Conservation (phyloP, 2,888 invertebrate species). For the Augiades crinisus region DNA sequence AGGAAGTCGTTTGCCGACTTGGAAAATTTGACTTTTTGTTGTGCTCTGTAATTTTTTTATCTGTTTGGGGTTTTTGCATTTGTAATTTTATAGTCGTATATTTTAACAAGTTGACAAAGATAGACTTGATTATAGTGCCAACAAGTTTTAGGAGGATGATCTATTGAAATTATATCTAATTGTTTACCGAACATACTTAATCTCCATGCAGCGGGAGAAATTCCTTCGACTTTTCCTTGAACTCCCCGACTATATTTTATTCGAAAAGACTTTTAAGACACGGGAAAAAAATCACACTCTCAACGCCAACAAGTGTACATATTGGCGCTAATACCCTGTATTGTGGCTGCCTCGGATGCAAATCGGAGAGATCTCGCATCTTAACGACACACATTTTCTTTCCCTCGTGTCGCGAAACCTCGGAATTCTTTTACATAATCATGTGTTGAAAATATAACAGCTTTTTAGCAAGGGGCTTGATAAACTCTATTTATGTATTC, state of each 20-base stretch:
- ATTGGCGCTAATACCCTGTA: slow-evolving; percentile 30
- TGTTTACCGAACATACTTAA: too few species aligned
- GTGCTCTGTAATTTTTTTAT: slow-evolving; percentile 11
- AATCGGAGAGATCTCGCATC: slow-evolving; percentile 60
- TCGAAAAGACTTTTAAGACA: slow-evolving; percentile 11
- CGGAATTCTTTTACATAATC: slow-evolving; percentile 79
- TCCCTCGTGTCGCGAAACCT: slow-evolving; percentile 61
- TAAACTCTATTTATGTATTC: slow-evolving; percentile 64
- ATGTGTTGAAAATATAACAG: slow-evolving; percentile 79
- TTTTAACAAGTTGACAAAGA: neutral
- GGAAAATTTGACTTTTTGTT: slow-evolving; percentile 49
- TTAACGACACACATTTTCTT: slow-evolving; percentile 72
- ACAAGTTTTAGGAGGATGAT: too few species aligned
- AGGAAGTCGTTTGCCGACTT: slow-evolving; percentile 66
- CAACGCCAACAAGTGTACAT: slow-evolving; percentile 15
- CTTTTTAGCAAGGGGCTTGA: slow-evolving; percentile 66
- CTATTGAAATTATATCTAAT: too few species aligned
- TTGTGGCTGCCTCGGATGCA: slow-evolving; percentile 51
- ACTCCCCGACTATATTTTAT: slow-evolving; percentile 3
- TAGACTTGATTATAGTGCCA: too few species aligned
- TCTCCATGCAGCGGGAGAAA: too few species aligned
- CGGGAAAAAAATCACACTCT: slow-evolving; percentile 18
- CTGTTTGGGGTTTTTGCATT: neutral
- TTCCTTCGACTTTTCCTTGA: neutral
- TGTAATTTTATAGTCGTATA: neutral